These are phyloP conservation scores for Sinocyclocheilus rhinocerous DNA, from an alignment of 2,113 vertebrate genomes.

Conservation along the genomic window DNA sequence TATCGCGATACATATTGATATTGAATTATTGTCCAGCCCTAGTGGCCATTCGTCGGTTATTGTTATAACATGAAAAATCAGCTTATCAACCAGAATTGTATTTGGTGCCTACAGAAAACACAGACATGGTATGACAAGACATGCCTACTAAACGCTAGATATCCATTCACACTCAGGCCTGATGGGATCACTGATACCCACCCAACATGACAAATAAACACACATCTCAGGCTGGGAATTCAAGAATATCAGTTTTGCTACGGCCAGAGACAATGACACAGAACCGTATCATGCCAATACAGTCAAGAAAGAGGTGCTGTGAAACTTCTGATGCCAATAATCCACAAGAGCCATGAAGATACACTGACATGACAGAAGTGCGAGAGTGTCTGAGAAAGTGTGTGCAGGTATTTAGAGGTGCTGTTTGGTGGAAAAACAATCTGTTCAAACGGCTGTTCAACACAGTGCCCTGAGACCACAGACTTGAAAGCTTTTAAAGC, in stretches of 20 bases:
- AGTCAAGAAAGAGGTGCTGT: background rate
- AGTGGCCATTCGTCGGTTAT: background rate
- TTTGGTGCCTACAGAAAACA: background rate
- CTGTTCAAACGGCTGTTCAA: conserved; percentile 43
- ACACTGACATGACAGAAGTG: background rate
- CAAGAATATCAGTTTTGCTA: background rate
- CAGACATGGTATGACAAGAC: background rate
- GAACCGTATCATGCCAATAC: background rate
- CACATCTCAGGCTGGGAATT: conserved; percentile 4
- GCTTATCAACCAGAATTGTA: background rate
- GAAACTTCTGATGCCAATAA: conserved; percentile 17
- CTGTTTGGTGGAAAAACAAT: conserved; percentile 49
- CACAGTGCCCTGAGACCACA: background rate
- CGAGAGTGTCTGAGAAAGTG: background rate
- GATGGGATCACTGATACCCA: background rate
- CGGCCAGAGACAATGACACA: background rate
- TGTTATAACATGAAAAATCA: background rate
- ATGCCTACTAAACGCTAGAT: background rate
- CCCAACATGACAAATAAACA: conserved; percentile 25
- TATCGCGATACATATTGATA: no score
- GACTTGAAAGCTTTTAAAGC: conserved; percentile 12
- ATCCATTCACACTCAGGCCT: background rate
- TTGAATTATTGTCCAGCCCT: no score
- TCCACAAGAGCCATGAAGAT: background rate
- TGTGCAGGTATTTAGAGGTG: conserved; percentile 18